Evolutionary conservation across 2,113 vertebrate genomes (phyloP).

Genomic region (Melozone crissalis): DNA sequence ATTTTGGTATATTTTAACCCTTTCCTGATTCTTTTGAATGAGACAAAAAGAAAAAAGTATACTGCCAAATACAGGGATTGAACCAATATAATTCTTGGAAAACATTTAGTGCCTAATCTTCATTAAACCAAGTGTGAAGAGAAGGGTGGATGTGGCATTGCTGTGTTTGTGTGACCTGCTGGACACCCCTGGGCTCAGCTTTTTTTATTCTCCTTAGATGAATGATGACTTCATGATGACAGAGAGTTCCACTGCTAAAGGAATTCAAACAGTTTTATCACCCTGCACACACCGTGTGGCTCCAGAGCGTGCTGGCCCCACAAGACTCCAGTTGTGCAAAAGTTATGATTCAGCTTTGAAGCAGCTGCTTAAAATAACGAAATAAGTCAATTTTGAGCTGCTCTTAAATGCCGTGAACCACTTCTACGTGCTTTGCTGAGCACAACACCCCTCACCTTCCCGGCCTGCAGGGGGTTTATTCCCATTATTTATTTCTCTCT

Average conservation of each 20-base stretch:
- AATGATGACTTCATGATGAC: neutral
- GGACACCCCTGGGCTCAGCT: neutral
- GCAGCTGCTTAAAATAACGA: neutral
- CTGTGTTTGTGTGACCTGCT: accelerated
- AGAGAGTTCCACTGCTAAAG: neutral
- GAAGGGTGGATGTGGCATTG: accelerated
- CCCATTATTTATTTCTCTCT: neutral
- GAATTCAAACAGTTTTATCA: accelerated
- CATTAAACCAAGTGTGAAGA: neutral
- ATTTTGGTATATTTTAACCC: neutral
- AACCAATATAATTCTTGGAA: neutral
- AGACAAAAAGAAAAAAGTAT: accelerated
- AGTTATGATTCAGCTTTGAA: neutral
- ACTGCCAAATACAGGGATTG: neutral
- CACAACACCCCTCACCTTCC: neutral
- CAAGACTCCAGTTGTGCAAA: neutral
- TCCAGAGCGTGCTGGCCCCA: neutral
- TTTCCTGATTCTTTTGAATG: neutral
- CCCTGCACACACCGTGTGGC: neutral
- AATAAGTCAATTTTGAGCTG: neutral
- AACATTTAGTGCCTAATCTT: neutral
- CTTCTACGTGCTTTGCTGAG: too few species aligned
- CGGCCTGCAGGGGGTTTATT: neutral
- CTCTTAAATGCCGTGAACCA: neutral
- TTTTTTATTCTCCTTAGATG: neutral